phyloP scores from a whole-genome alignment of 2,113 vertebrate species.

The Syngnathus typhle region DNA sequence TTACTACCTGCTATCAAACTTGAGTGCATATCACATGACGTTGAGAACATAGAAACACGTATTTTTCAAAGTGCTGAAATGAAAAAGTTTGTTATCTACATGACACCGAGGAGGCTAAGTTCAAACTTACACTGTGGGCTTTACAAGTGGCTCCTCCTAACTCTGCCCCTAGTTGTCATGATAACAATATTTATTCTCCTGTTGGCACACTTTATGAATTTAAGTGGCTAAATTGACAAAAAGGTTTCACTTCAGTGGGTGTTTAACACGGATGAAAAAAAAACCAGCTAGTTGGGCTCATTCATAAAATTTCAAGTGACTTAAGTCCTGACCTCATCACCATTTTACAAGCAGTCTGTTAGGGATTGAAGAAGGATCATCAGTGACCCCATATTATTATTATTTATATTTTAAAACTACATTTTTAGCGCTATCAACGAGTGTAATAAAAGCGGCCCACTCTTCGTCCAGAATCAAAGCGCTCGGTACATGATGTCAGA shows the following conservation, averaged over 20 bases:
- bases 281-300: conserved; percentile 17
- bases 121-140: too few relatives aligned
- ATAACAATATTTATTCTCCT: too few relatives aligned
- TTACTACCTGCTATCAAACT: conserved; percentile 18
- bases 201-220: conserved; percentile 33
- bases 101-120: neutral
- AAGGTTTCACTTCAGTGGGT: conserved; percentile 9
- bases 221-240: conserved; percentile 57
- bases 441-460: conserved; percentile 20
- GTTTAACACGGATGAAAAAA: conserved; percentile 3
- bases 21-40: conserved; percentile 13
- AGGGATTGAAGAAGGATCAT: conserved; percentile 41
- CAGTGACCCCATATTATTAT: conserved; percentile 20
- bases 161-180: too few relatives aligned
- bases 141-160: too few relatives aligned
- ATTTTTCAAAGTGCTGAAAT: neutral
- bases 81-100: neutral
- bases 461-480: conserved; percentile 58
- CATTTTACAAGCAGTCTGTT: conserved; percentile 45
- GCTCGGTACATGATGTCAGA: conserved; percentile 29
- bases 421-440: neutral
- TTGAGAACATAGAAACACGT: conserved; percentile 14
- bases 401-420: neutral
- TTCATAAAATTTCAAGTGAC: conserved; percentile 34
- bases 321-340: conserved; percentile 12